Evolutionary conservation across 1,140 invertebrate species (phyloP), one percentile per base, ranked within the genome.

Genomic region (Yoshiicerus persimilis): DNA sequence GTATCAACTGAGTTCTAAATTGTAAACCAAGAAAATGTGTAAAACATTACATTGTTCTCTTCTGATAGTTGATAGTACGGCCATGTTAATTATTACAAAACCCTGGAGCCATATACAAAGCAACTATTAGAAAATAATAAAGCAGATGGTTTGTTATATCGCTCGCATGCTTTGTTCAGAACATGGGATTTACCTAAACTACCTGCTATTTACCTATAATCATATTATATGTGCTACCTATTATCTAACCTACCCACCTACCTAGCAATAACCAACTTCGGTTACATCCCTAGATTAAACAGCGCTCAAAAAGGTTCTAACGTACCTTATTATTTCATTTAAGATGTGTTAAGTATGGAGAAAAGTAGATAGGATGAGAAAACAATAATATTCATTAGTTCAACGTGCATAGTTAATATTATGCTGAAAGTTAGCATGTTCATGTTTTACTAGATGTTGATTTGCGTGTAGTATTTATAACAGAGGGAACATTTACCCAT

Each of bases 81-180:
- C 75, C 75, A 80, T 80, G 32, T 80, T 80, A 80, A 80, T 80
- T 80, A 80, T 80, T 80, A 80, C 34, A 80, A 80, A 32, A 38
- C 32, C 75, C 75, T 80, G 75, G 2, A 80, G 75, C 75, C 75
- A 80, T 80, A 10, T 10, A 32, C 30, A 32, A 80, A 36, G 75
- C 75, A 80, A 80, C 75, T 34, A 80, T 80, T 80, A 80, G 75
- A 80, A 80, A 80, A 80, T 80, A 38, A 80, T 80, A 80, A 80
- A 80, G 75, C 75, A 80, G 75, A 80, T 80, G 75, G 75, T 38
- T 80, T 80, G 32, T 80, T 80, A 80, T 80, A 27, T 70, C 25
- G 30, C 38, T 80, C 32, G 34, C 27, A 80, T 80, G 30, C 66
- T 80, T 80, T 80, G 75, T 70, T 30, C n/a, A 80, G 75, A 34